Evolutionary conservation across 2,113 vertebrate genomes (phyloP).

Genomic region (Herpetotheres cachinnans): DNA sequence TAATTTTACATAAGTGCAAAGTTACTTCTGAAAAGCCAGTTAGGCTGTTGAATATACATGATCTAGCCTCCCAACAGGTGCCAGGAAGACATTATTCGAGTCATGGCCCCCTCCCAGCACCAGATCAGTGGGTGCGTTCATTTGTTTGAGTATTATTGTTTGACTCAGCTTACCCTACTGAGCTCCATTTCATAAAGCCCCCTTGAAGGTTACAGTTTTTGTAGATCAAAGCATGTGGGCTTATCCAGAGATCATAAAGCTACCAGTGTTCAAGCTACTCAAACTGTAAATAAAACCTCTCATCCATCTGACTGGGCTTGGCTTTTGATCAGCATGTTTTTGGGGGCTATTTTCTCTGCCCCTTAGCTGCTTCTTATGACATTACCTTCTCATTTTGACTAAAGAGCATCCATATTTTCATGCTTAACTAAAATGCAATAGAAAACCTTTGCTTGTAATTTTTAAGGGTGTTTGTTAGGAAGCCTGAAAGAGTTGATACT

Average conservation of each 20-base stretch:
- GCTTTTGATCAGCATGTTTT: neutral
- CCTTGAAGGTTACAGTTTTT: accelerated
- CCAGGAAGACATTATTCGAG: neutral
- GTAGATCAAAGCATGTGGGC: neutral
- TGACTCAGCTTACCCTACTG: neutral
- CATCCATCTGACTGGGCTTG: neutral
- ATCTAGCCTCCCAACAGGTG: neutral
- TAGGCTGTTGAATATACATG: slow-evolving; percentile 6
- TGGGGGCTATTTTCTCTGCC: neutral
- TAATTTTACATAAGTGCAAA: slow-evolving; percentile 58
- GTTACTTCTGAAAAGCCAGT: slow-evolving; percentile 40
- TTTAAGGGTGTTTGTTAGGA: neutral
- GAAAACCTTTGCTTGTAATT: neutral
- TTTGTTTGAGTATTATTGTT: neutral
- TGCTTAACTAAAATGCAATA: neutral
- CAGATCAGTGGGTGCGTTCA: neutral
- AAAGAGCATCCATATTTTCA: neutral
- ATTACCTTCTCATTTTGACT: neutral
- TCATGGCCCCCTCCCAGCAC: neutral
- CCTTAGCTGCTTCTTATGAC: neutral
- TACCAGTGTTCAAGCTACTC: neutral
- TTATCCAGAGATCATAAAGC: neutral
- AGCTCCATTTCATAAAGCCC: neutral
- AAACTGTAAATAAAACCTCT: neutral
- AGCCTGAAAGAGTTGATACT: neutral